Base-by-base conservation (phyloP, 2,113 vertebrate genomes). In the Gasterosteus aculeatus region DNA sequence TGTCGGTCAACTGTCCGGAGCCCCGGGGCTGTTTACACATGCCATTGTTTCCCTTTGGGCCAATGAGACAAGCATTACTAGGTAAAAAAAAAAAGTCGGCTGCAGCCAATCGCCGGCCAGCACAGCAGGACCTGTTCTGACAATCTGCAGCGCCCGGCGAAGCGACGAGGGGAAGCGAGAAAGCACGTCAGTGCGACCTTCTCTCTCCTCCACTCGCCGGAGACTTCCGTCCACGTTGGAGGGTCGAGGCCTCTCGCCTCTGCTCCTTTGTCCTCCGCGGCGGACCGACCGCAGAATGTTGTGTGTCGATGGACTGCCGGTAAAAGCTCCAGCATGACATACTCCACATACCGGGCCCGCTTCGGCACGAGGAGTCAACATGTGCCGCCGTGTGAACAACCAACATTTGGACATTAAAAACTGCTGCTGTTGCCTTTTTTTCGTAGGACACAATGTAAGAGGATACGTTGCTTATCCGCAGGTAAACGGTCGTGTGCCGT, bases 1-100 rank as follows among this genome's bases (percentile, higher is more conserved):
- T 88, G 88, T 87, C 29, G 72, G 83, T 82, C 62, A 65, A 73
- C 78, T 83, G 88, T 81, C 82, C 86, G 73, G 68, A 83, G 85
- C 88, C 86, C 72, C 10, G 44, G 75, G 81, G 84, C 75, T 91
- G 84, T 91, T 90, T 91, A 81, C 78, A 84, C 80, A 83, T 85
- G 73, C 84, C 85, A 87, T 89, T 92, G 88, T 87, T 72, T 88
- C 82, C 82, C 31, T 35, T 53, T 3, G 19, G 84, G 86, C 90
- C 90, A 90, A 90, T 93, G 85, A 83, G 89, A 92, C 83, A 81
- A 88, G 73, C 80, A 73, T 74, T 84, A 83, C 89, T 90, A 85
- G 85, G 77, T 90, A 89, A 92, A 91, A 91, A 87, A 69, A 26
- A 26, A 26, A 26, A 26, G 54, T 68, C 54, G 22, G 72, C 69